These are phyloP conservation scores for Orientallactaga bullata DNA, from an alignment of 2,113 vertebrate genomes.

Conservation along the genomic window DNA sequence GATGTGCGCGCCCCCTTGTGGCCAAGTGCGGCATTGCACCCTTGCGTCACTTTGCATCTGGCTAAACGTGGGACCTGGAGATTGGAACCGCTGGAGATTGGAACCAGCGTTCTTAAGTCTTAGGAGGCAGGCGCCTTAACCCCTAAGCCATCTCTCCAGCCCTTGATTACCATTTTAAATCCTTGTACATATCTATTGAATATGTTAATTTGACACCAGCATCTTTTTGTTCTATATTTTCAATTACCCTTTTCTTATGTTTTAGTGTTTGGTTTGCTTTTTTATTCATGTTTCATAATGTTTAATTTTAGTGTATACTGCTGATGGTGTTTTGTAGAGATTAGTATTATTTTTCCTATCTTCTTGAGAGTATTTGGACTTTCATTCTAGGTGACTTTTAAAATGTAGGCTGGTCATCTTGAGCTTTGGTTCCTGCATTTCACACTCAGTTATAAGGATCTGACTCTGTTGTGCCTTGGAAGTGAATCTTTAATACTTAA, in stretches of 20 bases:
- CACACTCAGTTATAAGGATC: background rate
- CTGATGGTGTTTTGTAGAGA: background rate
- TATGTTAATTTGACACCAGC: background rate
- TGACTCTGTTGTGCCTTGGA: background rate
- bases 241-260: background rate
- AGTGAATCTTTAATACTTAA: background rate
- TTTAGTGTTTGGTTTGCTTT: background rate
- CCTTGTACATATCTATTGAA: background rate
- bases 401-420: background rate
- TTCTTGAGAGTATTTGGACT: background rate
- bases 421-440: background rate
- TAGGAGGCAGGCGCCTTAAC: too few relatives aligned
- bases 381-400: constrained; percentile 9
- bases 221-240: background rate
- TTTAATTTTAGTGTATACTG: background rate
- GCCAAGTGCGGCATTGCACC: too few relatives aligned
- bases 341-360: background rate
- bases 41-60: too few relatives aligned
- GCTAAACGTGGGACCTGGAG: too few relatives aligned
- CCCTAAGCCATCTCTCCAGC: too few relatives aligned
- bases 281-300: background rate
- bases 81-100: too few relatives aligned
- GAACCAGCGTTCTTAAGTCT: too few relatives aligned
- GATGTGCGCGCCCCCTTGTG: too few relatives aligned
- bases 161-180: background rate